These are phyloP conservation scores for Orestias chungarensis DNA, from an alignment of 2,797 vertebrate species.

Conservation along the genomic window DNA sequence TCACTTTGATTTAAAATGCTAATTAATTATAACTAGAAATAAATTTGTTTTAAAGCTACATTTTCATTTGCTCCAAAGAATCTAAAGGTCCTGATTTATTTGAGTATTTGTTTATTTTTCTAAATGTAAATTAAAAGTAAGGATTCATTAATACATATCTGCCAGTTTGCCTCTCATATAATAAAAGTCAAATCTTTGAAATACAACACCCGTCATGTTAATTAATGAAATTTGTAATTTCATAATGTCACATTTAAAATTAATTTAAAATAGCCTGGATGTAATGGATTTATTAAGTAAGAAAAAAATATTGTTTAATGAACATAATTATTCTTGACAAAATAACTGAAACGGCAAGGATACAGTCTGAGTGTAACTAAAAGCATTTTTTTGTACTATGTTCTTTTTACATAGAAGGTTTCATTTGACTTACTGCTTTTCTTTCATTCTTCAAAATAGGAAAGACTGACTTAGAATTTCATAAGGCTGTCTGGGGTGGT, in stretches of 20 bases:
- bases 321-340: neutral
- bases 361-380: neutral
- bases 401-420: neutral
- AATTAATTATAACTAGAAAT: neutral
- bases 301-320: neutral
- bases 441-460: neutral
- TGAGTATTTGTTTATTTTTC: neutral
- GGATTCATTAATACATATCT: no score
- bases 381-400: neutral
- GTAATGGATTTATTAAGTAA: neutral
- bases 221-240: no score
- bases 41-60: neutral
- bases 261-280: neutral
- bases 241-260: neutral
- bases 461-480: no score
- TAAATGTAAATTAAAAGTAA: no score
- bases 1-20: neutral
- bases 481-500: no score
- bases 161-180: neutral
- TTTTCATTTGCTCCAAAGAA: neutral
- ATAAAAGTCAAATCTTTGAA: no score
- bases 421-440: neutral
- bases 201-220: no score
- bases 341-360: neutral
- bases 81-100: conserved; percentile 1